These are phyloP conservation scores for Hirtodrosophila duncani DNA, from an alignment of 2,888 invertebrate genomes.

Conservation along the genomic window DNA sequence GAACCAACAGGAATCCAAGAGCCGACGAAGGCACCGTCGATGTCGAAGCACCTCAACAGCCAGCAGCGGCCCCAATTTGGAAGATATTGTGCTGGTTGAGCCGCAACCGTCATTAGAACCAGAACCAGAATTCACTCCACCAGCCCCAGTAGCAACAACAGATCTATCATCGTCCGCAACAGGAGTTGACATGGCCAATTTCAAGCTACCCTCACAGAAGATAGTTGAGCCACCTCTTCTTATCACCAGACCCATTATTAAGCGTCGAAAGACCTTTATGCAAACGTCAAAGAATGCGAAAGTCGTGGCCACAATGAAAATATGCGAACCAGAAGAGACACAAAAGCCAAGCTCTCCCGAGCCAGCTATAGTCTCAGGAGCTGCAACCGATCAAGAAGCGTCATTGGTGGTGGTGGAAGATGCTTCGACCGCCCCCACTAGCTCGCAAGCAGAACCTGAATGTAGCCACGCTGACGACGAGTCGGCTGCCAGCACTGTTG, in stretches of 20 bases:
- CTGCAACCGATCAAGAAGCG: too few species aligned
- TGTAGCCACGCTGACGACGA: background rate
- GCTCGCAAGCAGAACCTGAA: slow-evolving; percentile 28
- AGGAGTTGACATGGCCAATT: slow-evolving; percentile 3
- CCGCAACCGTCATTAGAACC: slow-evolving; percentile 37
- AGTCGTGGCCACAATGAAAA: background rate
- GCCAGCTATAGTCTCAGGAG: background rate
- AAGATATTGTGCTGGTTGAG: slow-evolving; percentile 74
- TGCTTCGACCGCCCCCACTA: slow-evolving; percentile 45
- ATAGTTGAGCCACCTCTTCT: slow-evolving; percentile 21
- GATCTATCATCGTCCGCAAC: background rate
- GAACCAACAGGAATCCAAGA: slow-evolving; percentile 62
- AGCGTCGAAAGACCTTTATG: slow-evolving; percentile 64
- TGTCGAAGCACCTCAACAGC: slow-evolving; percentile 51
- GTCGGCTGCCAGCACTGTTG: background rate
- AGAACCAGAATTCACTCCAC: background rate
- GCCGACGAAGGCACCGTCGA: slow-evolving; percentile 39
- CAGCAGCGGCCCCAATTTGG: slow-evolving; percentile 52
- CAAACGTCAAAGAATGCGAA: slow-evolving; percentile 38
- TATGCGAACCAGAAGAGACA: background rate
- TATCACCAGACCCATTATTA: slow-evolving; percentile 67
- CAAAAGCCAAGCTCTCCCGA: background rate
- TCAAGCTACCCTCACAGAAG: slow-evolving; percentile 28
- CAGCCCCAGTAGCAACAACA: too few species aligned
- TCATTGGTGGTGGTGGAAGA: too few species aligned